Evolutionary conservation across 2,797 vertebrate genomes (phyloP).

Genomic region (Enteromius viviparus): DNA sequence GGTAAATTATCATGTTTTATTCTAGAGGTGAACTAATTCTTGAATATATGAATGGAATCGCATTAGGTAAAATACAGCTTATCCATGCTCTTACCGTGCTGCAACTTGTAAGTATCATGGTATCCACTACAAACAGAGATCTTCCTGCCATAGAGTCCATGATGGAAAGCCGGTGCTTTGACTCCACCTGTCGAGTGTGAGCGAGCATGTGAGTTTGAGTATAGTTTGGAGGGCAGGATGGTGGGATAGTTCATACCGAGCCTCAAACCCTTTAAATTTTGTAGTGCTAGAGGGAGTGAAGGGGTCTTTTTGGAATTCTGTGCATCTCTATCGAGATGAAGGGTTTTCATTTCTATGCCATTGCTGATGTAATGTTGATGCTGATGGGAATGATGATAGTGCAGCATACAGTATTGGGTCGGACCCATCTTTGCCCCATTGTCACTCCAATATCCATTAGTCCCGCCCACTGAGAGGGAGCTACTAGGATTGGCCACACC

Average conservation of each 20-base stretch:
- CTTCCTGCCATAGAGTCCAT: constrained; percentile 56
- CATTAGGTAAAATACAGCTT: background rate
- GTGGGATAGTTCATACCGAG: constrained; percentile 91
- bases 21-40: background rate
- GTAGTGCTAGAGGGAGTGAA: constrained; percentile 61
- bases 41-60: background rate
- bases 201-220: constrained; percentile 45
- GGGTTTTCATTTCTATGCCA: constrained; percentile 70
- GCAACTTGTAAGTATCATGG: constrained; percentile 74
- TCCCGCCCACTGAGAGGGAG: constrained; percentile 67
- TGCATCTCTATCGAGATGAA: constrained; percentile 69
- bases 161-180: constrained; percentile 18
- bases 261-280: constrained; percentile 75
- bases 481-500: constrained; percentile 72
- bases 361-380: constrained; percentile 78
- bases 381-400: constrained; percentile 87
- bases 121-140: constrained; percentile 64
- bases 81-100: constrained; percentile 58
- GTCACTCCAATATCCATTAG: constrained; percentile 61
- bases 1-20: background rate
- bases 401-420: constrained; percentile 80
- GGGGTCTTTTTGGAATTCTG: constrained; percentile 41
- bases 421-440: constrained; percentile 69
- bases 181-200: background rate
- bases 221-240: constrained; percentile 82